Evolutionary conservation across 2,113 vertebrate species (phyloP).

Genomic region (Aramus guarauna): DNA sequence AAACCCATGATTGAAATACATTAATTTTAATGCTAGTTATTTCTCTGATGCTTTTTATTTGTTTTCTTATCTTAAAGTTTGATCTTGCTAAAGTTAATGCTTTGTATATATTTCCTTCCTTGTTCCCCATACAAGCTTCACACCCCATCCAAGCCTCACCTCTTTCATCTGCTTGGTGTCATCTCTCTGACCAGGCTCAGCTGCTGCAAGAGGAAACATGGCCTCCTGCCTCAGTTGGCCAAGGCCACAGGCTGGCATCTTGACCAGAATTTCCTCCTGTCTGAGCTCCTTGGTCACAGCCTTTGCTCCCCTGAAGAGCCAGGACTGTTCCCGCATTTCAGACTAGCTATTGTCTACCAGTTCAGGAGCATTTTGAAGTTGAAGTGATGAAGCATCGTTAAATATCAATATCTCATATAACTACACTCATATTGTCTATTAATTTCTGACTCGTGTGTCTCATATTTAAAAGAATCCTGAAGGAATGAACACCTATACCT

Average conservation of each 20-base stretch:
- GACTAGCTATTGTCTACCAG: neutral
- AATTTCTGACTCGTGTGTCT: neutral
- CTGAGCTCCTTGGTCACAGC: neutral
- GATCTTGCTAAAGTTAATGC: neutral
- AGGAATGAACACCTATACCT: neutral
- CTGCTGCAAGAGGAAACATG: neutral
- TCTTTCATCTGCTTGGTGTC: neutral
- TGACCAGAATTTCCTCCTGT: neutral
- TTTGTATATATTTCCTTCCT: neutral
- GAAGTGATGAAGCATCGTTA: neutral
- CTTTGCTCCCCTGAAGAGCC: neutral
- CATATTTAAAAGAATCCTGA: neutral
- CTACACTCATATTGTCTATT: neutral
- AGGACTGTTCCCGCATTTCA: neutral
- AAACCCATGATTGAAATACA: neutral
- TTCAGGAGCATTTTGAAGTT: neutral
- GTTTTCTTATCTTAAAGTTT: neutral
- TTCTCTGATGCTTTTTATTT: neutral
- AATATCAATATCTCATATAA: neutral
- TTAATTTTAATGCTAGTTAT: neutral
- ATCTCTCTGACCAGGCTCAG: neutral
- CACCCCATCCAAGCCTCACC: neutral
- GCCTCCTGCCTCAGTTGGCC: neutral
- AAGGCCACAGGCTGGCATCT: neutral
- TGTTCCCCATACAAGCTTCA: neutral